Percentiles rank a stretch among this genome's conserved stretches.
These are phyloP conservation scores for Teleogryllus oceanicus DNA, from an alignment of 2,888 invertebrate species.

Conservation along the genomic window DNA sequence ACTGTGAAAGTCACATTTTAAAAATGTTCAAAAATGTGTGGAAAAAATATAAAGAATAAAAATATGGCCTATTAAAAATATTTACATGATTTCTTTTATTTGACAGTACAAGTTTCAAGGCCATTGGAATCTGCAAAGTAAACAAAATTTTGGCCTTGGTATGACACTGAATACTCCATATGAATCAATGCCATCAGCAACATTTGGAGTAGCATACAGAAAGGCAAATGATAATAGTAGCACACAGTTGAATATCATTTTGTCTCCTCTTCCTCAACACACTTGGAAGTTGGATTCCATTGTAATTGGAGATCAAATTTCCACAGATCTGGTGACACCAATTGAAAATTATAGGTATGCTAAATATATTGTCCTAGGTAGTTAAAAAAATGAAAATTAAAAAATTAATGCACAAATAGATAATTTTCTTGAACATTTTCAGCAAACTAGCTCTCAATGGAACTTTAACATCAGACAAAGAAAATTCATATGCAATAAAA, in stretches of 20 bases:
- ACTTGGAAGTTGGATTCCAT: neutral
- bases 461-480: conserved; percentile 20
- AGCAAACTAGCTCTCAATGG: conserved; percentile 26
- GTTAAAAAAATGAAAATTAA: neutral
- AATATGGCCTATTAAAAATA: too few species aligned
- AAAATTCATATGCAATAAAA: conserved; percentile 5
- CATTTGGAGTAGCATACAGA: neutral
- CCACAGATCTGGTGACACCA: conserved; percentile 32
- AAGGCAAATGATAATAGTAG: neutral
- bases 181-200: neutral
- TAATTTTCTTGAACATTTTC: neutral
- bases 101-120: conserved; percentile 44
- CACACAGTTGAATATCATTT: neutral
- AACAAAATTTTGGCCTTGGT: conserved; percentile 34
- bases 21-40: too few species aligned
- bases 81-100: conserved; percentile 26
- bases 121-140: conserved; percentile 45
- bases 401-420: neutral
- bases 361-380: neutral
- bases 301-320: conserved; percentile 39
- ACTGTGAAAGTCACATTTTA: too few species aligned
- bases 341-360: conserved; percentile 20
- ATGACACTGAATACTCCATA: neutral
- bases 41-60: too few species aligned
- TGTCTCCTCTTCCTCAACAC: neutral